A percentile compares a stretch with the other conserved stretches of the same genome.
phyloP scores from a whole-genome alignment of 2,797 vertebrate genomes.

The Aerospiza tachiro region DNA sequence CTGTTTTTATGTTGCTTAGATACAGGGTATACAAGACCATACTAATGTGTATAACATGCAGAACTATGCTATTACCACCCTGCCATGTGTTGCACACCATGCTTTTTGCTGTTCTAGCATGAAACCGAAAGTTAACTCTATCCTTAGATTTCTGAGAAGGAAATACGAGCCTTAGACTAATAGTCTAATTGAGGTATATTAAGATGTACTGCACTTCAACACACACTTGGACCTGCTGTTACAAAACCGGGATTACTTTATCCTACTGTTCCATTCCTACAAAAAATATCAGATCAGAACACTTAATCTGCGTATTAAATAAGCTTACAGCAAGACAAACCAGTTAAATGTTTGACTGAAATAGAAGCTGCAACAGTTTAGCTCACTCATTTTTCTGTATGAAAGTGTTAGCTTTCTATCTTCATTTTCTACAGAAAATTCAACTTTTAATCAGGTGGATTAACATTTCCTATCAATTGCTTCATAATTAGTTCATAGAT shows the following conservation, averaged over 20 bases:
- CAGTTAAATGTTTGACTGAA: neutral
- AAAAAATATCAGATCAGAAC: neutral
- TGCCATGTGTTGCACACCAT: neutral
- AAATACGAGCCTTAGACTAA: fast-evolving
- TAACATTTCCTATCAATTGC: neutral
- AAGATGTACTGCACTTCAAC: neutral
- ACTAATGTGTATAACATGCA: fast-evolving
- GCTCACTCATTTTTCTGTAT: neutral
- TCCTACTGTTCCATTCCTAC: neutral
- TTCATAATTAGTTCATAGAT: neutral
- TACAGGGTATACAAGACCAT: neutral
- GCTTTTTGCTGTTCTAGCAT: neutral
- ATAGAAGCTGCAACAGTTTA: neutral
- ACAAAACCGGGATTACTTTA: neutral
- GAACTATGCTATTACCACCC: neutral
- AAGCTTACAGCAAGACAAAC: neutral
- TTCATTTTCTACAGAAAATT: neutral
- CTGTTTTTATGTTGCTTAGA: neutral
- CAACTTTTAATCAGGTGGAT: neutral
- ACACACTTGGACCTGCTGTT: neutral
- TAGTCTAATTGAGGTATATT: neutral
- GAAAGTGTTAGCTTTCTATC: neutral
- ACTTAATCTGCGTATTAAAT: conserved; percentile 6
- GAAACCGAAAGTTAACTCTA: neutral
- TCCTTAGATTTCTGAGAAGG: neutral